These are phyloP conservation scores for Heliconius eleuchia DNA, from an alignment of 1,140 invertebrate species.

Conservation along the genomic window DNA sequence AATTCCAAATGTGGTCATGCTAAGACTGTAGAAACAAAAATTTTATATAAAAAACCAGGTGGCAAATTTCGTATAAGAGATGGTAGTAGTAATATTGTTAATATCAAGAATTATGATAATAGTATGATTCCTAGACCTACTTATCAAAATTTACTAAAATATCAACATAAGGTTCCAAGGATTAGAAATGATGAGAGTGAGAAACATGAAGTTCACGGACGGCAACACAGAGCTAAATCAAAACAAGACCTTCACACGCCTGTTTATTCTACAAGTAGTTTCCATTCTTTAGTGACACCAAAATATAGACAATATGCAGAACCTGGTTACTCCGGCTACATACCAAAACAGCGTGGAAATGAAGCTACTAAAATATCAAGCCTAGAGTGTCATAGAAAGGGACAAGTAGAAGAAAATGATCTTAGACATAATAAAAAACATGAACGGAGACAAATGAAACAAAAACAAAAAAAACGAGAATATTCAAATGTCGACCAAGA, in stretches of 20 bases:
- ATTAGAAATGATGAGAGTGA: slow-evolving; percentile 31
- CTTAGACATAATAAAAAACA: slow-evolving; percentile 11
- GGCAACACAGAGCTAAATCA: slow-evolving; percentile 40
- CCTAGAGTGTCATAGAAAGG: slow-evolving; percentile 33
- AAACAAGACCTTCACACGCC: slow-evolving; percentile 33
- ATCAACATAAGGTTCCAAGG: neutral
- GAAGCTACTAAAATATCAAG: slow-evolving; percentile 29
- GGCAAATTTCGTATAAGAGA: slow-evolving; percentile 43
- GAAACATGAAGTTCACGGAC: slow-evolving; percentile 1
- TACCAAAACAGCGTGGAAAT: slow-evolving; percentile 16
- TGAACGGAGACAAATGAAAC: slow-evolving; percentile 22
- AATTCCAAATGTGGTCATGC: slow-evolving; percentile 36
- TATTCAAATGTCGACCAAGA: slow-evolving; percentile 52
- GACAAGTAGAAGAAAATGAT: slow-evolving; percentile 29
- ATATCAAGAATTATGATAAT: slow-evolving; percentile 26
- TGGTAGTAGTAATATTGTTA: slow-evolving; percentile 38
- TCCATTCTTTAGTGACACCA: slow-evolving; percentile 44
- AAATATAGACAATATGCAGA: slow-evolving; percentile 26
- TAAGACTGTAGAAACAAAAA: slow-evolving; percentile 49
- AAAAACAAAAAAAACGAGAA: slow-evolving; percentile 42
- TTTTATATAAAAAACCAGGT: slow-evolving; percentile 53
- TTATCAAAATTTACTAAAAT: neutral
- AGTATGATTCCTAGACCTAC: slow-evolving; percentile 21
- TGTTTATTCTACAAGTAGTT: slow-evolving; percentile 47
- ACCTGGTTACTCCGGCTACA: slow-evolving; percentile 23